Base-by-base conservation (phyloP, 2,113 vertebrate species). In the Callipepla californica region DNA sequence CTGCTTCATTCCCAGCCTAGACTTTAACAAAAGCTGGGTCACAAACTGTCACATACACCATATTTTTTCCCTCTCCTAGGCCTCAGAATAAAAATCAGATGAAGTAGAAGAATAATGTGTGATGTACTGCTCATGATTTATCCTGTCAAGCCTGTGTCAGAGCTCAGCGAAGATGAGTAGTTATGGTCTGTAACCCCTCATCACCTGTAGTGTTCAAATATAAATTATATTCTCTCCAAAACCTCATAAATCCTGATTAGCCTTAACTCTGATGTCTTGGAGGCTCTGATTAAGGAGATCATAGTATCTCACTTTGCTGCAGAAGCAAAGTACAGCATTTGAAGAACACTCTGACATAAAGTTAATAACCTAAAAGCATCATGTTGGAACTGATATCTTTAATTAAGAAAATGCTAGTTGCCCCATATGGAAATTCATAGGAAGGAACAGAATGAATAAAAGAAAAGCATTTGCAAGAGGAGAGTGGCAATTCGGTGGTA, bases 171-270 rank as follows among this genome's bases (percentile, higher is more conserved):
- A 44, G 19, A 74, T 70, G 47, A 51, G 2, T 13, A 83, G 61
- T 51, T 73, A 85, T n/a, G 32, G 51, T 78, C 55, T 47, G 65
- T 74, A 95, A 65, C 4, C 17, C 20, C 61, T 78, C 80, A 92
- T 90, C 81, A 89, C 47, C 75, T 83, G 23, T 8, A 74, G 28
- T 36, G 78, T 44, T 92, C 6, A 0, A 48, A 77, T 75, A 87
- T 40, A 85, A 96, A 93, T 85, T 47, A 57, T 55, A 59, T 38
- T 82, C 13, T 34, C 38, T 77, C 16, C 51, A 79, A 70, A 65
- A 32, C 45, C 55, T 82, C 81, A 85, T 85, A 89, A 87, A 91
- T 80, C 69, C 85, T 89, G 89, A 96, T 95, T 92, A 96, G 50
- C 59, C 92, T 77, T 76, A 91, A 67, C 55, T 77, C 32, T 42